These are phyloP conservation scores for Slavum lentiscoides DNA, from an alignment of 2,888 invertebrate genomes.

Conservation along the genomic window DNA sequence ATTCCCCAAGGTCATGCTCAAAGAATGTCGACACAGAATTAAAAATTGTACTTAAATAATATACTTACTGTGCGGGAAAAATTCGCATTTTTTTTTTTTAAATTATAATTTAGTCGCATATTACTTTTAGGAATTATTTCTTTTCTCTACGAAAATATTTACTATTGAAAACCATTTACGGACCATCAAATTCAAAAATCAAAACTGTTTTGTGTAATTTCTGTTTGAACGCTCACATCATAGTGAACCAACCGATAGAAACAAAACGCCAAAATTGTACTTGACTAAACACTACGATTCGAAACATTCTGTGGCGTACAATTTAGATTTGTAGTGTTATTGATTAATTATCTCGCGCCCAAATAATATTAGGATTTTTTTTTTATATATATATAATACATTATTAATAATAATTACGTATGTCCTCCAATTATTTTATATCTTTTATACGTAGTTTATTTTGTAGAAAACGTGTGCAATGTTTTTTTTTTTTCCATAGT, in stretches of 20 bases:
- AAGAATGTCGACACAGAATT: neutral
- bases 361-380: conserved; percentile 3
- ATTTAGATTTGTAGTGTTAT: conserved; percentile 1
- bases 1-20: neutral
- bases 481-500: conserved; percentile 22
- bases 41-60: neutral
- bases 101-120: conserved; percentile 2
- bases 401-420: neutral
- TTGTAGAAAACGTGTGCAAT: conserved; percentile 37
- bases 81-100: neutral
- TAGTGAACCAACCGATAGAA: too few relatives aligned
- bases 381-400: neutral
- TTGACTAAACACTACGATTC: neutral
- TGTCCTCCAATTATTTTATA: conserved; percentile 18
- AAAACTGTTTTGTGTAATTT: too few relatives aligned
- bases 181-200: too few relatives aligned
- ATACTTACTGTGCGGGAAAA: neutral
- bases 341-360: neutral
- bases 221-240: too few relatives aligned
- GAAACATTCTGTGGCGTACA: neutral
- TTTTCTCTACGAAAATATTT: neutral
- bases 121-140: neutral
- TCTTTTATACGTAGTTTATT: conserved; percentile 15
- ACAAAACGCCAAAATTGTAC: too few relatives aligned
- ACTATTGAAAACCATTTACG: too few relatives aligned